Evolutionary conservation across 2,797 vertebrate genomes (phyloP).

Genomic region (Brotogeris chrysoptera): DNA sequence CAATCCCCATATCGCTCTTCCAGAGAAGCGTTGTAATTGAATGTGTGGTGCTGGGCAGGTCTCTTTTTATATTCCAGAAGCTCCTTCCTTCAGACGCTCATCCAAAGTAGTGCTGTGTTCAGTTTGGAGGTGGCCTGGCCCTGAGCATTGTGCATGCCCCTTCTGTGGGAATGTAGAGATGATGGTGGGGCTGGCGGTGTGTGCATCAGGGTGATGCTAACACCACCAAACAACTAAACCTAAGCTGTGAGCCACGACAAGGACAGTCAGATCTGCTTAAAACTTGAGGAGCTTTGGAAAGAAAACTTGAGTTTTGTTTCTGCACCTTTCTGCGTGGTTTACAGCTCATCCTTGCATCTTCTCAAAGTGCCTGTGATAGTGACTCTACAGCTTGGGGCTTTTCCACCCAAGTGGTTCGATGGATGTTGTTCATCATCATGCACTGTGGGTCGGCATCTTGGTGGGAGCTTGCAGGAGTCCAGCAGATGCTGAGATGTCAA

Average conservation of each 20-base stretch:
- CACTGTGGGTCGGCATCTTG: not conserved
- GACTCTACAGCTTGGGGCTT: not conserved
- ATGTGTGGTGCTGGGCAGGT: not conserved
- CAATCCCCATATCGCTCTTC: not conserved
- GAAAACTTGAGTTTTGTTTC: not conserved
- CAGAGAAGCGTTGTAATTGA: fast-evolving
- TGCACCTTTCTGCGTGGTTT: not conserved
- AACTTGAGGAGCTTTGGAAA: not conserved
- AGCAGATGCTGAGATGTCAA: not conserved
- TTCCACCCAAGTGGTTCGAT: not conserved
- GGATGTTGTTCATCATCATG: fast-evolving
- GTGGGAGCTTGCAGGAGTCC: not conserved
- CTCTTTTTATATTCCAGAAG: not conserved
- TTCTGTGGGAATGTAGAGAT: not conserved
- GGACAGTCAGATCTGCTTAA: not conserved
- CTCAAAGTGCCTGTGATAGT: not conserved
- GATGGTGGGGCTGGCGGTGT: not conserved
- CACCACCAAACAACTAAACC: not conserved
- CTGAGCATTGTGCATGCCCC: fast-evolving
- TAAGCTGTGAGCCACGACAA: not conserved
- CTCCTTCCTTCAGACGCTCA: not conserved
- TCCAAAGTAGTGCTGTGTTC: not conserved
- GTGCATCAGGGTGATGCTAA: not conserved
- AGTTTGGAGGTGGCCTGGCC: not conserved
- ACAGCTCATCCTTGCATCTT: not conserved